These are phyloP conservation scores for Sardinella longiceps DNA, from an alignment of 2,797 vertebrate species.

Conservation along the genomic window DNA sequence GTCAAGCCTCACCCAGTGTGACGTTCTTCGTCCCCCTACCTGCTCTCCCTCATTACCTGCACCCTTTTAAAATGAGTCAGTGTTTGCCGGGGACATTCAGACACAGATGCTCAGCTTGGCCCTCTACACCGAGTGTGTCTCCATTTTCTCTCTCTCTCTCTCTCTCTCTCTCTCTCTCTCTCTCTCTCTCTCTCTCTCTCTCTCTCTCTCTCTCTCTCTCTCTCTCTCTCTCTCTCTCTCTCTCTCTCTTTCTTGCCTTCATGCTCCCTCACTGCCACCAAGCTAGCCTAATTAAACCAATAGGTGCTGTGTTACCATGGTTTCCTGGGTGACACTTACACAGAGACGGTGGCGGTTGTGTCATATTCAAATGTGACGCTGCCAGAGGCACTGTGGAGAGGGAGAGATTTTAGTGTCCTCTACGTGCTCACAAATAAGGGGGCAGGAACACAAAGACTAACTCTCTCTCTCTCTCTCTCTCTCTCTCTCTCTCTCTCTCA, in stretches of 20 bases:
- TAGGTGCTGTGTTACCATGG: background rate
- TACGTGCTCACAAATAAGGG: background rate
- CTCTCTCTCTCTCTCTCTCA: too few species aligned
- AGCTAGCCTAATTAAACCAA: background rate
- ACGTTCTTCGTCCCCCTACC: too few species aligned
- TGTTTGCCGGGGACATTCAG: background rate
- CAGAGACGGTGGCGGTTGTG: background rate
- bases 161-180: background rate
- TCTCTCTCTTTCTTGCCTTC: background rate
- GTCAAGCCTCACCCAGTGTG: background rate
- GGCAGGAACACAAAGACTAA: background rate
- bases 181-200: background rate
- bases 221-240: background rate
- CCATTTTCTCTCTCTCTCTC: background rate
- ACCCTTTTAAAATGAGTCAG: background rate
- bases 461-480: too few species aligned
- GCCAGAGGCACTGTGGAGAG: conserved; percentile 13
- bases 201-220: background rate
- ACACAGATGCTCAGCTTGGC: background rate
- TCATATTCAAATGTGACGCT: conserved; percentile 15
- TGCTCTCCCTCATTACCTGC: background rate
- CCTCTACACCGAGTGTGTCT: background rate
- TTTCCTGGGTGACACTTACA: conserved; percentile 10
- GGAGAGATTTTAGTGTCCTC: background rate
- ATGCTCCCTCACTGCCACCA: background rate